A percentile compares a stretch with the other conserved stretches of the same genome.
Conservation (phyloP, 2,888 invertebrate genomes). For the Parnassius mnemosyne region DNA sequence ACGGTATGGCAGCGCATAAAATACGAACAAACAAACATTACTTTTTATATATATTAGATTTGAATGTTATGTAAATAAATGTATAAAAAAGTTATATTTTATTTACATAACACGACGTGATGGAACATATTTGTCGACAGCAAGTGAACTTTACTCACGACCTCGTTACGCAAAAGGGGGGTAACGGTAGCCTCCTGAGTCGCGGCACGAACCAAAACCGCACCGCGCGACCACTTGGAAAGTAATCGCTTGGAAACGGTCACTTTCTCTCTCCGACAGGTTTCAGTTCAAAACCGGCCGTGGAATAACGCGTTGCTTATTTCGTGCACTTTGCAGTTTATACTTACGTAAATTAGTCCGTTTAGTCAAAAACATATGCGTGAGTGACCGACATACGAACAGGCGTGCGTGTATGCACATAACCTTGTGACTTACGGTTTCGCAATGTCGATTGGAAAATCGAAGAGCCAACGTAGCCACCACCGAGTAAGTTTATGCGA, state of each 20-base stretch:
- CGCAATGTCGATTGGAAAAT: conserved; percentile 37
- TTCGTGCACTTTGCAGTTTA: neutral
- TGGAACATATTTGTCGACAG: conserved; percentile 40
- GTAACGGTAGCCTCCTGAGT: conserved; percentile 63
- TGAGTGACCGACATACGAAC: conserved; percentile 26
- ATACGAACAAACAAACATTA: too few species aligned
- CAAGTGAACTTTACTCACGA: conserved; percentile 54
- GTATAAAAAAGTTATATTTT: neutral
- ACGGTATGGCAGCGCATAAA: too few species aligned
- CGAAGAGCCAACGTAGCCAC: conserved; percentile 29
- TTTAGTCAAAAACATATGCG: conserved; percentile 21
- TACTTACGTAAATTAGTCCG: conserved; percentile 1
- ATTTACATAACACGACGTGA: conserved; percentile 34
- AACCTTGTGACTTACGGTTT: conserved; percentile 39
- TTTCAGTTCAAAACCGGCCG: conserved; percentile 48
- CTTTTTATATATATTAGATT: too few species aligned
- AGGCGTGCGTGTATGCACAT: conserved; percentile 26
- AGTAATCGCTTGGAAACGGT: conserved; percentile 64
- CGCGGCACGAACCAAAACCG: conserved; percentile 46
- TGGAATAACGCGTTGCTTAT: conserved; percentile 37
- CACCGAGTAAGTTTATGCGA: conserved; percentile 24
- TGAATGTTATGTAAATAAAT: too few species aligned
- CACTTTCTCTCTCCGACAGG: conserved; percentile 77
- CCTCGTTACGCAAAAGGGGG: conserved; percentile 64
- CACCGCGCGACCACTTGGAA: conserved; percentile 57